Percentiles rank a stretch among this genome's conserved stretches.
phyloP scores from a whole-genome alignment of 2,888 invertebrate genomes.

The Blera fallax region DNA sequence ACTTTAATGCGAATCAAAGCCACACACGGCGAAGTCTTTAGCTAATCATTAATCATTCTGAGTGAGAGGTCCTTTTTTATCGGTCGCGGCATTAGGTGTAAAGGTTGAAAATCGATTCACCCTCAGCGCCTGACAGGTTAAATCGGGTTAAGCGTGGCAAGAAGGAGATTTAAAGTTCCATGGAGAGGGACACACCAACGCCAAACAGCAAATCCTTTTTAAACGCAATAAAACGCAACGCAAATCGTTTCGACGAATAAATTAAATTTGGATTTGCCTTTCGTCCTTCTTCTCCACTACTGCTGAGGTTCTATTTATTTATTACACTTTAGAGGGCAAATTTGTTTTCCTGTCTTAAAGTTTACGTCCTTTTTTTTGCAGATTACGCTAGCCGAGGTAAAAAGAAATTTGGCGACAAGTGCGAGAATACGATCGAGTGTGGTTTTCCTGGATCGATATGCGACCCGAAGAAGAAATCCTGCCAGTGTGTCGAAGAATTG shows the following conservation, averaged over 20 bases:
- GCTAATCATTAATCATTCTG: constrained; percentile 42
- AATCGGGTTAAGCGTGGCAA: not conserved
- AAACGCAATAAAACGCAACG: constrained; percentile 20
- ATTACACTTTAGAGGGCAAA: constrained; percentile 19
- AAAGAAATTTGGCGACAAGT: constrained; percentile 90
- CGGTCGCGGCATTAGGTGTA: not conserved
- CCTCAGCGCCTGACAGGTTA: not conserved
- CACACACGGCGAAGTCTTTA: not conserved
- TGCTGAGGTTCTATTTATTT: constrained; percentile 13
- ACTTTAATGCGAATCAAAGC: constrained; percentile 34
- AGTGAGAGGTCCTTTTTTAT: not conserved
- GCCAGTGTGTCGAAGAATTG: constrained; percentile 88
- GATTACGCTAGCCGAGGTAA: constrained; percentile 84
- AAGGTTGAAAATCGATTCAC: constrained; percentile 29
- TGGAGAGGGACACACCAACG: not conserved
- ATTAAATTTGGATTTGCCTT: constrained; percentile 6
- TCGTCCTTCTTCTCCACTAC: not conserved
- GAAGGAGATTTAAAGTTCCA: constrained; percentile 11
- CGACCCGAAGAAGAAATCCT: constrained; percentile 86
- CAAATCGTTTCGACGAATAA: constrained; percentile 25
- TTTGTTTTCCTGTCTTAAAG: constrained; percentile 26
- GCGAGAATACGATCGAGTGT: constrained; percentile 87
- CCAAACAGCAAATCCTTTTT: not conserved
- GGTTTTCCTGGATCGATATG: constrained; percentile 89
- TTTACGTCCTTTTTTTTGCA: constrained; percentile 69